Percentiles rank a stretch among this genome's conserved stretches.
phyloP scores from a whole-genome alignment of 30 jellyfish, hydroid and myxozoan species.

The Clytia hemisphaerica region DNA sequence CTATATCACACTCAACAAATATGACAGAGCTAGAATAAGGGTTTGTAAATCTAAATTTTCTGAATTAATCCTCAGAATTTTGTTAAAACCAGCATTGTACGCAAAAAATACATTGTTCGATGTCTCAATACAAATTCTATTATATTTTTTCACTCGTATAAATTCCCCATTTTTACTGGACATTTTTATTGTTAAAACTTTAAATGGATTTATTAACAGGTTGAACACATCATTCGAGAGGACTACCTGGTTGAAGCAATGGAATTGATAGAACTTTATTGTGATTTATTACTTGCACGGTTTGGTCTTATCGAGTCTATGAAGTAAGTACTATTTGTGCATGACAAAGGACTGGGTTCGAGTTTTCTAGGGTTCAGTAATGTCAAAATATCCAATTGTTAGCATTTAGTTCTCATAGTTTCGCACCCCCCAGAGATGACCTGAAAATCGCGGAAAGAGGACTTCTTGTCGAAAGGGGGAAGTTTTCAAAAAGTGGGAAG shows the following conservation, averaged over 20 bases:
- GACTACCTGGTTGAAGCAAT: conserved; percentile 92
- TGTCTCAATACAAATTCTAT: background rate
- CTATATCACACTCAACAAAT: conserved; percentile 52
- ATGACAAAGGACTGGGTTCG: too few relatives aligned
- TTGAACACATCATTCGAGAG: conserved; percentile 90
- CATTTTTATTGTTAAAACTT: background rate
- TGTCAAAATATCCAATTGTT: too few relatives aligned
- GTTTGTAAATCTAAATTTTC: conserved; percentile 40
- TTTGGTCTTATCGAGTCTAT: conserved; percentile 84
- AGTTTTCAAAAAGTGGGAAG: too few relatives aligned
- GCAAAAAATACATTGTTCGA: background rate
- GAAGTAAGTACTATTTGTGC: conserved; percentile 51
- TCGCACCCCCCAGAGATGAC: too few relatives aligned
- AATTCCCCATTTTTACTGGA: background rate
- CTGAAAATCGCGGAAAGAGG: too few relatives aligned
- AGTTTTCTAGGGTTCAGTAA: too few relatives aligned
- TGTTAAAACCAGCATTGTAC: too few relatives aligned
- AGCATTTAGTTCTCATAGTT: too few relatives aligned
- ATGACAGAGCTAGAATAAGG: conserved; percentile 90
- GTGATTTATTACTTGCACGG: conserved; percentile 88
- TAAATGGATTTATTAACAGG: conserved; percentile 36
- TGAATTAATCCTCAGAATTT: too few relatives aligned
- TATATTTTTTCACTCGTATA: background rate
- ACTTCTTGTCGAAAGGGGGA: too few relatives aligned
- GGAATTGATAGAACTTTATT: conserved; percentile 84